A percentile compares a stretch with the other conserved stretches of the same genome.
phyloP scores from a whole-genome alignment of 2,797 vertebrate species.

The Buceros bicornis region DNA sequence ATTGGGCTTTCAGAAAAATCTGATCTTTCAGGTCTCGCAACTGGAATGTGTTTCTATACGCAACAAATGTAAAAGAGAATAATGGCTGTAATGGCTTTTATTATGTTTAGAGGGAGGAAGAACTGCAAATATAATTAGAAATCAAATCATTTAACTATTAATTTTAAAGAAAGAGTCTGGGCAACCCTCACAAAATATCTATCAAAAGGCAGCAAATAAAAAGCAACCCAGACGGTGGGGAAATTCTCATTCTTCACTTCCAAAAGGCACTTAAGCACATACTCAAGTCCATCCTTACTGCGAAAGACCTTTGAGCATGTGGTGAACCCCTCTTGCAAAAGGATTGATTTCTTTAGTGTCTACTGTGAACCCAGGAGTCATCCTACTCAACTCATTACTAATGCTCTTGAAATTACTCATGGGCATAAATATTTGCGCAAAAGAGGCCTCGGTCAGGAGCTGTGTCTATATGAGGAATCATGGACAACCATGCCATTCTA shows the following conservation, averaged over 20 bases:
- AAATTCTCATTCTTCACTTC: background rate
- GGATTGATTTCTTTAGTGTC: background rate
- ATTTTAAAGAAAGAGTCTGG: background rate
- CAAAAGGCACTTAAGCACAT: background rate
- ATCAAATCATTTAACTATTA: background rate
- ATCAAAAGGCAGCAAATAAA: background rate
- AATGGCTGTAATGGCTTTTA: background rate
- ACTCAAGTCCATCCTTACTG: background rate
- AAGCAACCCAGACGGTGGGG: background rate
- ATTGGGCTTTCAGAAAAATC: conserved; percentile 24
- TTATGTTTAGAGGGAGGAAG: conserved; percentile 6
- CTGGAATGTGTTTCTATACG: conserved; percentile 12
- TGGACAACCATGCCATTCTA: background rate
- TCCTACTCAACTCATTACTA: background rate
- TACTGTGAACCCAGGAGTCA: background rate
- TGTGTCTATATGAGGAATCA: background rate
- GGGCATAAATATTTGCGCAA: conserved; percentile 15
- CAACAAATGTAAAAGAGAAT: conserved; percentile 13
- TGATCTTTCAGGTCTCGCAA: background rate
- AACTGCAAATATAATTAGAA: conserved; percentile 33
- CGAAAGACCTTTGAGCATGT: background rate
- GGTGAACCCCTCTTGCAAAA: background rate
- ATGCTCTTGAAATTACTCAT: conserved; percentile 18
- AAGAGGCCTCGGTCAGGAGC: background rate
- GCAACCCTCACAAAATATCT: background rate